Conservation (phyloP, 1,140 invertebrate genomes). For the Trichogramma pretiosum region DNA sequence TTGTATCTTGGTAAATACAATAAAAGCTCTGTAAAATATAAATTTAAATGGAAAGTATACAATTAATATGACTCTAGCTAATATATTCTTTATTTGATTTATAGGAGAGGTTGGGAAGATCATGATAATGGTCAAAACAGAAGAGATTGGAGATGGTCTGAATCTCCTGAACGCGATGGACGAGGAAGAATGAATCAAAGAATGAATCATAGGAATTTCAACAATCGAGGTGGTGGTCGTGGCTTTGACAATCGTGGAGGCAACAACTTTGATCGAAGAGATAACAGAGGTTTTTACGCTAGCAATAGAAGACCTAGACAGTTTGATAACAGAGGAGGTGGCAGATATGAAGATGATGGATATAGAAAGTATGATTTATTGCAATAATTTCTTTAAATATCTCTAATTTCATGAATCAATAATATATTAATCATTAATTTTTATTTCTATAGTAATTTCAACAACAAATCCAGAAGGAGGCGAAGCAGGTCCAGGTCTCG, state of each 20-base stretch:
- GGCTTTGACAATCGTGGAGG: constrained; percentile 15
- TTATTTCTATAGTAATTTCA: constrained; percentile 8
- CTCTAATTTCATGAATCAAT: constrained; percentile 3
- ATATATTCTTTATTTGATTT: constrained; percentile 9
- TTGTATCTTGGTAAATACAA: too few relatives aligned
- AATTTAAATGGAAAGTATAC: too few relatives aligned
- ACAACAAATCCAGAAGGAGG: constrained; percentile 6
- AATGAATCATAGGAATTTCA: constrained; percentile 6
- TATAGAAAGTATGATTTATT: neutral
- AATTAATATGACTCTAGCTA: too few relatives aligned
- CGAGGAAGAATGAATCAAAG: constrained; percentile 4
- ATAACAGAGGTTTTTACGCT: constrained; percentile 16
- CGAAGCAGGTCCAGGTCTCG: constrained; percentile 5
- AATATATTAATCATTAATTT: constrained; percentile 13
- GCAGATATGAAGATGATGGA: neutral
- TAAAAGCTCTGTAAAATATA: too few relatives aligned
- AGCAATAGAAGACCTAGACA: constrained; percentile 8
- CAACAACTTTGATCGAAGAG: too few relatives aligned
- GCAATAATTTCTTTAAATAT: neutral
- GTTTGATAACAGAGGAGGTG: neutral
- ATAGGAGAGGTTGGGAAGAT: constrained; percentile 35
- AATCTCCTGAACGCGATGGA: constrained; percentile 54
- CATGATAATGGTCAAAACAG: constrained; percentile 28
- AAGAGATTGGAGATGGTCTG: constrained; percentile 66
- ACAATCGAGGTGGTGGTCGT: constrained; percentile 9